A percentile compares a stretch with the other conserved stretches of the same genome.
Evolutionary conservation across 2,113 vertebrate species (phyloP).

Genomic region (Pedetes capensis): DNA sequence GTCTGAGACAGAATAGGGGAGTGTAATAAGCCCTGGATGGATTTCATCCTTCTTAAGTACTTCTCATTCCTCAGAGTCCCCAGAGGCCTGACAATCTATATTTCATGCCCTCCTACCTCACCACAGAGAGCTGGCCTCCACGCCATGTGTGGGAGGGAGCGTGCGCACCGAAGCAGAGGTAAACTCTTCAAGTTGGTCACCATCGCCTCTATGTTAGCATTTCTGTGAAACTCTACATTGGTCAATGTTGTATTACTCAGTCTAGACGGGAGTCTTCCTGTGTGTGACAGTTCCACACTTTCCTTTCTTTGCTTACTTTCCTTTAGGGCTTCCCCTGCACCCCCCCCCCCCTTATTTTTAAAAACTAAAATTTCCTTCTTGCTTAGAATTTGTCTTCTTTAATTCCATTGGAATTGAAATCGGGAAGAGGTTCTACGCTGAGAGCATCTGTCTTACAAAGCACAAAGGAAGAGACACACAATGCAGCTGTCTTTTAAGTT

Average conservation of each 20-base stretch:
- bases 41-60: slow-evolving; percentile 53
- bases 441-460: not conserved
- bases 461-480: not conserved
- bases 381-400: not conserved
- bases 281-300: slow-evolving; percentile 43
- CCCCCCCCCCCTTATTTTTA: no score
- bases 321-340: slow-evolving; percentile 27
- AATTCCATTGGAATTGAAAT: not conserved
- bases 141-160: not conserved
- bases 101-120: slow-evolving; percentile 33
- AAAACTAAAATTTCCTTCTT: slow-evolving; percentile 35
- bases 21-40: slow-evolving; percentile 19
- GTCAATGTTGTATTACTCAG: slow-evolving; percentile 32
- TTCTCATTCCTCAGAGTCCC: slow-evolving; percentile 54
- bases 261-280: slow-evolving; percentile 62
- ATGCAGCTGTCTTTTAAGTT: not conserved
- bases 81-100: slow-evolving; percentile 36
- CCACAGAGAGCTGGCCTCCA: slow-evolving; percentile 36
- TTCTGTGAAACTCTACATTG: not conserved
- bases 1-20: slow-evolving; percentile 41
- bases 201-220: not conserved
- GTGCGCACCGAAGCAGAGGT: not conserved
- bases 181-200: not conserved
- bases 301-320: slow-evolving; percentile 2
- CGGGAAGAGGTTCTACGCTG: not conserved